These are phyloP conservation scores for Hypotaenidia okinawae DNA, from an alignment of 2,797 vertebrate genomes.

Conservation along the genomic window DNA sequence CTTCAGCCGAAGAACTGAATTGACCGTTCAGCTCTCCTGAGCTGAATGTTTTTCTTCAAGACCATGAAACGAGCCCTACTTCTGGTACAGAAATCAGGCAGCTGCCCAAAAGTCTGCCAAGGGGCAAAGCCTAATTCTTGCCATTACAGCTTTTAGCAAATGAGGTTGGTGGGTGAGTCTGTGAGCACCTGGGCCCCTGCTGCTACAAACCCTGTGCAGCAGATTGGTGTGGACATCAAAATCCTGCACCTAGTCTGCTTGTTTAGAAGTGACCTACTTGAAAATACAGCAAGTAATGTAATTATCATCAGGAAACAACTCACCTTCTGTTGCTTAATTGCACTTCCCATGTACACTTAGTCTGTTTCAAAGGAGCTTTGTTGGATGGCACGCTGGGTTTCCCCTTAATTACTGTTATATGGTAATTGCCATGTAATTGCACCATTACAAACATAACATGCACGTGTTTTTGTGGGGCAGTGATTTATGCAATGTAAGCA, in stretches of 20 bases:
- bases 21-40: accelerated
- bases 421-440: constrained; percentile 65
- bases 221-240: background rate
- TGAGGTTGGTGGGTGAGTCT: background rate
- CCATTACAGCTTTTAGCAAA: constrained; percentile 3
- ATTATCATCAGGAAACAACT: constrained; percentile 35
- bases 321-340: constrained; percentile 50
- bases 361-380: background rate
- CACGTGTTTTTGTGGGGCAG: background rate
- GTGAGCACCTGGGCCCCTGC: background rate
- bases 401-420: constrained; percentile 30
- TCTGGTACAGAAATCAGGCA: background rate
- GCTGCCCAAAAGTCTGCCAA: background rate
- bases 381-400: background rate
- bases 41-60: background rate
- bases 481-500: background rate
- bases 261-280: constrained; percentile 21
- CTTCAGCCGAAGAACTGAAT: background rate
- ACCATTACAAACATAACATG: constrained; percentile 29
- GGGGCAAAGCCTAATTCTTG: background rate
- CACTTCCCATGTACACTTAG: background rate
- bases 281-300: constrained; percentile 14
- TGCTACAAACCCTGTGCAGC: background rate
- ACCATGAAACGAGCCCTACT: background rate
- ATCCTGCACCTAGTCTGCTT: background rate